Evolutionary conservation across 2,888 invertebrate genomes (phyloP).

Genomic region (Eudasyphora cyanicolor): DNA sequence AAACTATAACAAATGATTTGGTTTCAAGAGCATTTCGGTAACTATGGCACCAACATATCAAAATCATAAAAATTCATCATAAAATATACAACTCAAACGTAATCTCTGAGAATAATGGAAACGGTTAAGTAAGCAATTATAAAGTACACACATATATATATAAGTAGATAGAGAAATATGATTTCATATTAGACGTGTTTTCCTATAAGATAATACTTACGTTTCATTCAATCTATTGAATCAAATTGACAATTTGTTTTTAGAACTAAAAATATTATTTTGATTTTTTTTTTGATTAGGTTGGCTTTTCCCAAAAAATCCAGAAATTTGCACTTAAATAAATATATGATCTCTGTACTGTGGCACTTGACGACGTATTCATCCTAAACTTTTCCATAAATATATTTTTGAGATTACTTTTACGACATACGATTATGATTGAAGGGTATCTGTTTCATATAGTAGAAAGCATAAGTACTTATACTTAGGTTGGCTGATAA

Average conservation of each 20-base stretch:
- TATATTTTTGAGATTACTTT: slow-evolving; percentile 3
- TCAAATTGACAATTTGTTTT: too few species aligned
- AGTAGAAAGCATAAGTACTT: too few species aligned
- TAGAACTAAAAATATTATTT: too few species aligned
- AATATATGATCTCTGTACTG: slow-evolving; percentile 10
- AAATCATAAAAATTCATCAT: background rate
- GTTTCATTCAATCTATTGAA: too few species aligned
- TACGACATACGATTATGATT: background rate
- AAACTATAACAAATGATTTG: background rate
- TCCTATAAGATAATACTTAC: background rate
- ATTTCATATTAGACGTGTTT: background rate
- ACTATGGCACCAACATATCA: background rate
- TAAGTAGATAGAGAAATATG: too few species aligned
- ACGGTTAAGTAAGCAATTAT: background rate
- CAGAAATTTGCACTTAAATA: background rate
- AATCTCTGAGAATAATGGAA: background rate
- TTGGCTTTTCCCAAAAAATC: too few species aligned
- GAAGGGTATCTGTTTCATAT: too few species aligned
- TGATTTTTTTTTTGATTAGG: too few species aligned
- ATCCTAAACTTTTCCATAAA: background rate
- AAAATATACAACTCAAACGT: background rate
- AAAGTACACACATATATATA: too few species aligned
- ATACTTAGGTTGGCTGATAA: background rate
- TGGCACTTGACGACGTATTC: background rate
- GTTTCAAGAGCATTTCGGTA: background rate